Percentiles rank a stretch among this genome's conserved stretches.
Evolutionary conservation across 2,797 vertebrate genomes (phyloP).

Genomic region (Xiphophorus birchmanni): DNA sequence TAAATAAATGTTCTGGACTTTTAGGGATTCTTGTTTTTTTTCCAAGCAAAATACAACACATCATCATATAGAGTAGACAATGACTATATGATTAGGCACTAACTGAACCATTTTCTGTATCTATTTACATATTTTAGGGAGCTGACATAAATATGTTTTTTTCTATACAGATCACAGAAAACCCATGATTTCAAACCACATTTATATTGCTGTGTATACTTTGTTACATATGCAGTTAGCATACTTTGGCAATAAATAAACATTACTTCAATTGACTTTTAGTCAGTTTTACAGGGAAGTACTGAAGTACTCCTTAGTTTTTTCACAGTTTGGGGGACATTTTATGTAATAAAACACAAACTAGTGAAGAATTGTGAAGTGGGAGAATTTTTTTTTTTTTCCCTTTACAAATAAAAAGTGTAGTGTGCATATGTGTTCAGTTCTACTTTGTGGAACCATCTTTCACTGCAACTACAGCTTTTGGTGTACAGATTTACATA

Average conservation of each 20-base stretch:
- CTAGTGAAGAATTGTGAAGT: background rate
- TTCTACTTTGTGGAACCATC: background rate
- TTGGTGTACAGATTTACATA: background rate
- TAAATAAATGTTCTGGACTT: slow-evolving; percentile 86
- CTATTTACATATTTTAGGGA: background rate
- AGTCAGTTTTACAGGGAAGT: background rate
- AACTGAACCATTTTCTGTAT: slow-evolving; percentile 1
- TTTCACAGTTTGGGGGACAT: background rate
- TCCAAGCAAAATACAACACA: slow-evolving; percentile 45
- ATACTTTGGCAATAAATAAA: background rate
- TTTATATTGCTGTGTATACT: background rate
- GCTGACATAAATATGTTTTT: background rate
- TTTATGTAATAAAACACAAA: background rate
- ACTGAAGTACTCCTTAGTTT: background rate
- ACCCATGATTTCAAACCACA: background rate
- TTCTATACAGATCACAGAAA: background rate
- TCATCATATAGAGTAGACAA: slow-evolving; percentile 1
- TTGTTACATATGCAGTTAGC: background rate
- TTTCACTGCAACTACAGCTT: background rate
- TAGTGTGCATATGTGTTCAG: background rate
- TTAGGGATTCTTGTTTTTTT: slow-evolving; percentile 75
- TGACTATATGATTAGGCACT: background rate
- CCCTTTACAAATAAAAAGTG: background rate
- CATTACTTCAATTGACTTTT: background rate
- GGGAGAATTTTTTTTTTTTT: too few relatives aligned